Evolutionary conservation across 2,888 invertebrate genomes (phyloP), one percentile per base, ranked within the genome.

Genomic region (Drosophila neoperkinsi): DNA sequence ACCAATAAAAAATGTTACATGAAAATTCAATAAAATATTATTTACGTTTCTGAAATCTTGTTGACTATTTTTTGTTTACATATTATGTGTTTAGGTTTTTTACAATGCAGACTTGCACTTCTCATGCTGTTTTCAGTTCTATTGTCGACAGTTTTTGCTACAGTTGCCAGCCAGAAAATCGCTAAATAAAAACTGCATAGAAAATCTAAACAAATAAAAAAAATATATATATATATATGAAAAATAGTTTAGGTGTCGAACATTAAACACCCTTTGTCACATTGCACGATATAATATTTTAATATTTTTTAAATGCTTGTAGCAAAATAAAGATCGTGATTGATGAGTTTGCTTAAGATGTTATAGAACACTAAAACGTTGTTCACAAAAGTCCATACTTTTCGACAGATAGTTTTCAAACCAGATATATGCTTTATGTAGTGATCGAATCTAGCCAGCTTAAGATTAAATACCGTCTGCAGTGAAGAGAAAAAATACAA

Each of bases 21-120:
- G 79, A 76, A 87, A 87, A 88, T 88, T 90, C 86, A 84, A 88
- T 90, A 90, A 88, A 88, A 90, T 85, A 85, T 90, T 81, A 90
- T 85, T 90, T 90, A 85, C 88, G 88, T 61, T 63, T 71, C 72
- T 65, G 56, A 75, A 52, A 62, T 65, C 25, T 62, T 30, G 2
- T 34, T 33, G 16, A 1, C 10, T 6, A 10, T 55, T 75, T 66
- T 75, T 31, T 31, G 43, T 49, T 55, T 13, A 46, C 4, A 59
- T 36, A 66, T 66, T 66, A 57, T 60, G 71, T 74, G 77, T 79
- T 62, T 50, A 51, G 56, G 62, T 66, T 76, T 86, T 86, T 74
- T 74, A 49, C 65, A 72, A 63, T 77, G 69, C 58, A 58, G 53
- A 53, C 65, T 71, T 66, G 60, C 67, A 61, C 43, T 52, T 51